Evolutionary conservation across 2,113 vertebrate species (phyloP), one percentile per base, ranked within the genome.

Genomic region (Rynchops niger): DNA sequence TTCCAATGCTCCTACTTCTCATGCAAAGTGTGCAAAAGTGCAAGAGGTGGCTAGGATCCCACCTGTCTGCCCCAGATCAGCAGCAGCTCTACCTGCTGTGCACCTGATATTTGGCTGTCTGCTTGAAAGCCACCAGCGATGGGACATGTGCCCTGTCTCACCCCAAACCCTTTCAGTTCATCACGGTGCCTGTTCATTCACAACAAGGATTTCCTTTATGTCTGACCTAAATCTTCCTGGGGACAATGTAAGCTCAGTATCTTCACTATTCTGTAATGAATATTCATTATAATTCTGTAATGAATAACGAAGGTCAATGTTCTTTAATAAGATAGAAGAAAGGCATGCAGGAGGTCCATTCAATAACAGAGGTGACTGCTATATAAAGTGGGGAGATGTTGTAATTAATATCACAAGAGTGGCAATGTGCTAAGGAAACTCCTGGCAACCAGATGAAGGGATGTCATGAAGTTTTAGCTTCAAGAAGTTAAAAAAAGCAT

Each of bases 261-360:
- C 73, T 84, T 67, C 61, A 8, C 77, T 52, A 2, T 74, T 47
- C 86, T 45, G 36, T 67, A 17, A 94, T 94, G 93, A 96, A 95
- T 95, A 94, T 96, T 97, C 89, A 96, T 95, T 65, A 17, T 74
- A 36, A 73, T 93, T 70, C 93, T 87, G 20, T 52, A 67, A 65
- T 38, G 16, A 62, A 55, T 83, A 77, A 62, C 0, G 6, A 78
- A 95, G 90, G 83, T 92, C 96, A 86, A 45, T 23, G 53, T 84
- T 92, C 94, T 88, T 94, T 69, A 89, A 74, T 62, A 83, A 67
- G 45, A 25, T 5, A 67, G 80, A 88, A 88, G 71, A 86, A 71
- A 86, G n/a, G 83, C 91, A 43, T 9, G 3, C 87, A 63, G 78
- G 81, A 92, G 69, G 77, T 94, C 72, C 52, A 34, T 79, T 96